Conservation (phyloP, 1,140 invertebrate species). For the Magallana gigas region DNA sequence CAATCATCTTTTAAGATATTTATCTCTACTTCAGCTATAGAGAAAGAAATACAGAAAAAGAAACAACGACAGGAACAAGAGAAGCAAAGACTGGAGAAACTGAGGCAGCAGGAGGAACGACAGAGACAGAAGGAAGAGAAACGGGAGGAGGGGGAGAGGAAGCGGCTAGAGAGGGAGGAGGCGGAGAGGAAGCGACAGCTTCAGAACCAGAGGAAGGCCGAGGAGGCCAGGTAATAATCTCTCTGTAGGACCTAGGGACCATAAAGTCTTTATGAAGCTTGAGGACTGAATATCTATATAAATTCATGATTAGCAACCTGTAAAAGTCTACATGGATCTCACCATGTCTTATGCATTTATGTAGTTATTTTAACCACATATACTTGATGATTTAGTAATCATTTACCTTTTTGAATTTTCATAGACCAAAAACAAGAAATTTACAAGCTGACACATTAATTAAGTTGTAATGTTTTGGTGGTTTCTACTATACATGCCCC, state of each 20-base stretch:
- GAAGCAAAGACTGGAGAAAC: constrained; percentile 14
- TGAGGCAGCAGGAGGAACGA: not conserved
- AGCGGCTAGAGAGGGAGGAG: constrained; percentile 21
- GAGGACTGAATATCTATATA: too few relatives aligned
- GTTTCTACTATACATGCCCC: not conserved
- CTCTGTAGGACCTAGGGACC: too few relatives aligned
- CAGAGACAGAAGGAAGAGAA: constrained; percentile 3
- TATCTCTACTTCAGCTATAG: not conserved
- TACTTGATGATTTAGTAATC: too few relatives aligned
- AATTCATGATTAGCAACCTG: too few relatives aligned
- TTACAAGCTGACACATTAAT: not conserved
- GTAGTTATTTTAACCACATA: too few relatives aligned
- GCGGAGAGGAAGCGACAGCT: constrained; percentile 5
- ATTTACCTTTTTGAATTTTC: too few relatives aligned
- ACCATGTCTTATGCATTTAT: too few relatives aligned
- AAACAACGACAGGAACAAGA: constrained; percentile 15
- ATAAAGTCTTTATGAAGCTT: too few relatives aligned
- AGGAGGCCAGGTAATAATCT: not conserved
- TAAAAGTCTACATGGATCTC: too few relatives aligned
- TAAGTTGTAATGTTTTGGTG: not conserved
- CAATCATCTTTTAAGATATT: too few relatives aligned
- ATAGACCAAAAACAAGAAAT: too few relatives aligned
- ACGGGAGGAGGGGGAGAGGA: constrained; percentile 37
- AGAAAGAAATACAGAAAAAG: constrained; percentile 14
- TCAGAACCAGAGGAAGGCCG: not conserved